Base-by-base conservation (phyloP, 1,140 invertebrate species). In the Saccostrea glomerata region DNA sequence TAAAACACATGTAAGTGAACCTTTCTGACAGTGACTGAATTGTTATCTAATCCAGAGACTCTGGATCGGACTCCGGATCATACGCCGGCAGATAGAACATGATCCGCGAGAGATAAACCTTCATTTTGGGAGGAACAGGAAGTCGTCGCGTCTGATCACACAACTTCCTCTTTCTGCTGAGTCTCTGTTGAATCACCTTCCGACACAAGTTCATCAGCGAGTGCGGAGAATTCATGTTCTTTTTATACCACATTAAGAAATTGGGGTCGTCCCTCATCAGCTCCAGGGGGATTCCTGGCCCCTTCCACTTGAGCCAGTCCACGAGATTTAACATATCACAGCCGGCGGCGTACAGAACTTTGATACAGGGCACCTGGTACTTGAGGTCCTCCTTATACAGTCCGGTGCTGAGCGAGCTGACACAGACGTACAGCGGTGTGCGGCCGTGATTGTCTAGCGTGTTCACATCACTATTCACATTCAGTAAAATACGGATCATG, bases 251-350 rank as follows among this genome's bases (percentile, higher is more conserved):
- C 15, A 87, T 82, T 47, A 92, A 90, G 88, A 95, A 94, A 30
- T 87, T 90, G 82, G 93, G 92, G 88, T 93, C 93, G 58, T 93
- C 92, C 25, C 92, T 91, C 84, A 94, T 89, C 47, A 94, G 86
- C 85, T 94, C 94, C 9, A 90, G 90, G 9, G 94, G 93, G 86
- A 95, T 94, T 30, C 94, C 94, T 0, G 94, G 92, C 0, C 94
- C 94, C 86, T 95, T 95, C 92, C 93, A 94, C 60, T 93, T 93
- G 9, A 94, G 88, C 94, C 94, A 95, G 87, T 95, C 94, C 25
- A 93, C 91, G 1, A 94, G 89, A 87, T 95, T 95, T 17, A 95
- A 90, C 94, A 95, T 95, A 89, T 95, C 94, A 91, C 94, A 94
- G 86, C 92, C 92, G 82, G 94, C 93, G 86, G 91, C 87, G 86